Evolutionary conservation across 2,888 invertebrate genomes (phyloP).

Genomic region (Caenorhabditis sulstoni): DNA sequence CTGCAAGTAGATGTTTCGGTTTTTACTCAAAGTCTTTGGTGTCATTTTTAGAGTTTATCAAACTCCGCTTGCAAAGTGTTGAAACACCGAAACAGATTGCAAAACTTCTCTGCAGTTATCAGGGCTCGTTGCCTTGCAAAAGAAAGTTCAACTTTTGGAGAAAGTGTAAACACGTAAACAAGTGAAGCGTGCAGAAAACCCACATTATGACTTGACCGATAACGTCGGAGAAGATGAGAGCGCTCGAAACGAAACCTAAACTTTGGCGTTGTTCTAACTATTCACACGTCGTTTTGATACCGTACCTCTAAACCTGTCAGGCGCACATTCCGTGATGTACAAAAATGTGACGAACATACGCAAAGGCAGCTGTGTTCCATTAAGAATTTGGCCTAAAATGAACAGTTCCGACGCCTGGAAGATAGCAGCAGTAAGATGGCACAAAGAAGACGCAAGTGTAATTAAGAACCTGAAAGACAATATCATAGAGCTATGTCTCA

Average conservation of each 20-base stretch:
- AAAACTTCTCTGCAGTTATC: not conserved
- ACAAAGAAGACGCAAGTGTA: constrained; percentile 11
- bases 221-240: constrained; percentile 44
- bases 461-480: constrained; percentile 36
- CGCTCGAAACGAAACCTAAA: constrained; percentile 50
- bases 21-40: not conserved
- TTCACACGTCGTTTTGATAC: not conserved
- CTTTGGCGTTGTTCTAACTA: not conserved
- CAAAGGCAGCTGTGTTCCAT: constrained; percentile 33
- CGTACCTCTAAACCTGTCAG: constrained; percentile 57
- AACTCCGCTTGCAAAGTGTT: not conserved
- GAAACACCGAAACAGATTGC: not conserved
- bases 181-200: constrained; percentile 11
- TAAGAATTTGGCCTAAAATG: constrained; percentile 46
- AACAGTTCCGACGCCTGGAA: constrained; percentile 56
- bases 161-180: constrained; percentile 34
- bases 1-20: constrained; percentile 19
- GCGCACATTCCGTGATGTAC: constrained; percentile 60
- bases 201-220: constrained; percentile 54
- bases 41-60: not conserved
- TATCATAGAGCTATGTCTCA: too few species aligned
- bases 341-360: constrained; percentile 47
- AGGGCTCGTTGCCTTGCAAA: not conserved
- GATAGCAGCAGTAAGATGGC: constrained; percentile 44
- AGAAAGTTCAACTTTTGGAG: constrained; percentile 12